phyloP scores from a whole-genome alignment of 2,888 invertebrate genomes.

The Drosophila algonquin region DNA sequence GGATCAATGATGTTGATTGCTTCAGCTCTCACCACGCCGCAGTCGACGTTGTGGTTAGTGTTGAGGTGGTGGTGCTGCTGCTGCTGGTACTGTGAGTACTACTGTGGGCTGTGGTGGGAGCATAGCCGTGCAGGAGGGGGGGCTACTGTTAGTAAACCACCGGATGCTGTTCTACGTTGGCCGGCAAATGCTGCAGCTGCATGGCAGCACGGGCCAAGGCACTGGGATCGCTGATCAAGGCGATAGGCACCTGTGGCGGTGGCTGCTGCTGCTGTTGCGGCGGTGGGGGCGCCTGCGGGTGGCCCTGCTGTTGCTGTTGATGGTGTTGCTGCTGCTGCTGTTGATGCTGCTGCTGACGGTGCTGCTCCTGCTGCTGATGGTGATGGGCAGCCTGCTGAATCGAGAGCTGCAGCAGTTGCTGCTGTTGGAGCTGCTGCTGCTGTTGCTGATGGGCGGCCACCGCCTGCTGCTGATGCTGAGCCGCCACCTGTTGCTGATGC shows the following conservation, averaged over 20 bases:
- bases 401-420: conserved; percentile 73
- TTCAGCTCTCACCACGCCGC: conserved; percentile 46
- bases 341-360: conserved; percentile 75
- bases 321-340: conserved; percentile 77
- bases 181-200: conserved; percentile 83
- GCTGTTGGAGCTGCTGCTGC: conserved; percentile 70
- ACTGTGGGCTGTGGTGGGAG: conserved; percentile 55
- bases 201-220: conserved; percentile 83
- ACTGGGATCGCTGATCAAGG: conserved; percentile 82
- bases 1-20: conserved; percentile 31
- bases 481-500: conserved; percentile 69
- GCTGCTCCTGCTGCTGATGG: conserved; percentile 78
- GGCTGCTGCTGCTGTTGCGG: conserved; percentile 80
- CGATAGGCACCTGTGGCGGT: conserved; percentile 82
- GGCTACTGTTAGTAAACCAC: conserved; percentile 83
- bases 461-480: conserved; percentile 72
- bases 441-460: conserved; percentile 80
- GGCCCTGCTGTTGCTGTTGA: conserved; percentile 67
- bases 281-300: conserved; percentile 69
- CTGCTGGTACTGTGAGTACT: conserved; percentile 47
- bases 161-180: conserved; percentile 83
- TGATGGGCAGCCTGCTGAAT: conserved; percentile 78
- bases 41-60: conserved; percentile 27
- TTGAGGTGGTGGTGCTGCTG: conserved; percentile 48
- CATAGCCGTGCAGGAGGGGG: conserved; percentile 69